phyloP scores from a whole-genome alignment of 1,140 invertebrate genomes.

The Hylaeus anthracinus region DNA sequence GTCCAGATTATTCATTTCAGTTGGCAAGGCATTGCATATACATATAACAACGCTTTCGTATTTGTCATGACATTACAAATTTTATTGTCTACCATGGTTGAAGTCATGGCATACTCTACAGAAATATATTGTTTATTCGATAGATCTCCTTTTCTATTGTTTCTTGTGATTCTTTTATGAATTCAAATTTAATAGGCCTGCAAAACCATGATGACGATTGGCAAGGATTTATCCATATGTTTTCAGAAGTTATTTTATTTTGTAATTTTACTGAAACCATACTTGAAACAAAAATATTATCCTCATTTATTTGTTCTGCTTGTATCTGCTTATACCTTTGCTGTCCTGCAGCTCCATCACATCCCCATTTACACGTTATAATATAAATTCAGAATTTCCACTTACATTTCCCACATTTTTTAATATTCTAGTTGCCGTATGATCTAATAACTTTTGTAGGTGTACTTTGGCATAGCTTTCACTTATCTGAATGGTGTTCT shows the following conservation, averaged over 20 bases:
- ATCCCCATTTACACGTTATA: background rate
- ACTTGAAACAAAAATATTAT: background rate
- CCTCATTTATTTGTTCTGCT: background rate
- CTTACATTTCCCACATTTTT: background rate
- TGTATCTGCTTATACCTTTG: conserved; percentile 4
- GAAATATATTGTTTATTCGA: conserved; percentile 18
- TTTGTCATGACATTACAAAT: conserved; percentile 74
- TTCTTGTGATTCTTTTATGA: conserved; percentile 41
- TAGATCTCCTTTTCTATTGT: conserved; percentile 22
- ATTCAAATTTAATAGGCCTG: conserved; percentile 56
- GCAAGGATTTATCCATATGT: background rate
- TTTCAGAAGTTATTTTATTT: background rate
- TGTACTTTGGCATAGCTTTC: background rate
- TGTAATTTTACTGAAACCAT: conserved; percentile 14
- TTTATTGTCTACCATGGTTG: conserved; percentile 58
- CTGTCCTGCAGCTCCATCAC: background rate
- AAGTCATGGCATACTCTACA: conserved; percentile 15
- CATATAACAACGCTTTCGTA: conserved; percentile 58
- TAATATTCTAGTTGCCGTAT: background rate
- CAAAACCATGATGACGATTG: conserved; percentile 48
- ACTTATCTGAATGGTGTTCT: background rate
- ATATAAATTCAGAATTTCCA: background rate
- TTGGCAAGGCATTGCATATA: conserved; percentile 41
- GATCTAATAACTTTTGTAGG: background rate
- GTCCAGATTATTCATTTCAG: conserved; percentile 9